Percentiles rank a stretch among this genome's conserved stretches.
phyloP scores from a whole-genome alignment of 2,113 vertebrate genomes.

The Lasiurus cinereus region DNA sequence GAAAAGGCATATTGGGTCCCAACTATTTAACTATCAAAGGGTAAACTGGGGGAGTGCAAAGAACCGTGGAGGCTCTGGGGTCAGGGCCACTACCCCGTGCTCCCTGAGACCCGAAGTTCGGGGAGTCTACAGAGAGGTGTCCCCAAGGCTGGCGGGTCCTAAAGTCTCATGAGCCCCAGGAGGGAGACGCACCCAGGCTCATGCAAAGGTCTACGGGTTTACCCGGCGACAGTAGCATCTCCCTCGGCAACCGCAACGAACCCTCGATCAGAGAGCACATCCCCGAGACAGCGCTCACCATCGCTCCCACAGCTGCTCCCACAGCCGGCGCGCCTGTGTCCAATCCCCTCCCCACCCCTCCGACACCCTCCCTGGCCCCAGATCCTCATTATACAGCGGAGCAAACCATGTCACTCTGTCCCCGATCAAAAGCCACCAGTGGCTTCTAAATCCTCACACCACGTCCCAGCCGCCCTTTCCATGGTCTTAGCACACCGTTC shows the following conservation, averaged over 20 bases:
- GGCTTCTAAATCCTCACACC: not conserved
- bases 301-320: not conserved
- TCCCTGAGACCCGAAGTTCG: not conserved
- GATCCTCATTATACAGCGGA: not conserved
- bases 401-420: not conserved
- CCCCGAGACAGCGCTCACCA: fast-evolving
- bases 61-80: not conserved
- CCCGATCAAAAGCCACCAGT: not conserved
- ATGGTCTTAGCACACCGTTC: not conserved
- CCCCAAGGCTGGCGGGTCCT: not conserved
- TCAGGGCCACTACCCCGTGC: not conserved
- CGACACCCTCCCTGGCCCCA: not conserved
- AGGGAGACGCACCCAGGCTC: not conserved
- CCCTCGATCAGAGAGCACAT: not conserved
- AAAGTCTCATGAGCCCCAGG: not conserved
- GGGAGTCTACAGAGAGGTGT: not conserved
- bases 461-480: not conserved
- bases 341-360: not conserved
- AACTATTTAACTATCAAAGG: not conserved
- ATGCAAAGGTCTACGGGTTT: not conserved
- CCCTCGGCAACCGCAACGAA: fast-evolving
- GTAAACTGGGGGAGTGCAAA: not conserved
- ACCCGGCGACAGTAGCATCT: no score
- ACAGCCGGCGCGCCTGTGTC: not conserved
- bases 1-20: not conserved